These are phyloP conservation scores for Ferdinandea cuprea DNA, from an alignment of 2,888 invertebrate species.

Conservation along the genomic window DNA sequence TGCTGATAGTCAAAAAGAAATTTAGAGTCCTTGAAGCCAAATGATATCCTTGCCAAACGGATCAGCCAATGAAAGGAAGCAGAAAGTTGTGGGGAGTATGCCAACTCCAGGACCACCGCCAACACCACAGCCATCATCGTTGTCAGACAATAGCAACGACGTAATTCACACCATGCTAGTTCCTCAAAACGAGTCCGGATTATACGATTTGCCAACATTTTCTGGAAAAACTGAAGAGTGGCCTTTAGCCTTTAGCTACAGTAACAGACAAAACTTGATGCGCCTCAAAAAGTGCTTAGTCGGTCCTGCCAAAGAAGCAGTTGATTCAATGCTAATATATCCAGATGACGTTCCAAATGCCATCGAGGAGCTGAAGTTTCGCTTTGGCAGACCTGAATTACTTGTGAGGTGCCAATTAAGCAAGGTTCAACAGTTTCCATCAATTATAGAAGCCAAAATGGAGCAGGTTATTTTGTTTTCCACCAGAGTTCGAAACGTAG, in stretches of 20 bases:
- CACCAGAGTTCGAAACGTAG: constrained; percentile 19
- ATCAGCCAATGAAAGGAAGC: neutral
- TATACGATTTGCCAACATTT: constrained; percentile 58
- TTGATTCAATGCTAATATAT: constrained; percentile 52
- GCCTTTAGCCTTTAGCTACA: constrained; percentile 49
- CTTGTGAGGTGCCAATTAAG: constrained; percentile 28
- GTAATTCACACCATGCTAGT: too few relatives aligned
- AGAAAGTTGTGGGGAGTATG: too few relatives aligned
- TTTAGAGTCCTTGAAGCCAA: too few relatives aligned
- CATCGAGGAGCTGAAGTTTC: constrained; percentile 44
- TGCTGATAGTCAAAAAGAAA: neutral
- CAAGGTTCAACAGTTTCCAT: constrained; percentile 44
- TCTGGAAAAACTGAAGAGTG: constrained; percentile 56
- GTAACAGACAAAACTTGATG: constrained; percentile 41
- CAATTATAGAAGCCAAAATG: constrained; percentile 4
- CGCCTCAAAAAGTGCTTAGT: constrained; percentile 35
- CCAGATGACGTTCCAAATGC: constrained; percentile 40
- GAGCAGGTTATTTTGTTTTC: constrained; percentile 17
- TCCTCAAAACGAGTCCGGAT: neutral
- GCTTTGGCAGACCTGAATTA: constrained; percentile 46
- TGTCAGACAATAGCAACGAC: too few relatives aligned
- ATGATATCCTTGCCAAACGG: too few relatives aligned
- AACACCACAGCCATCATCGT: too few relatives aligned
- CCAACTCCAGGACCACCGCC: too few relatives aligned
- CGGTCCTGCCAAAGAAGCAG: constrained; percentile 46